phyloP scores from a whole-genome alignment of 2,888 invertebrate species.

The Ommatoiulus sabulosus region DNA sequence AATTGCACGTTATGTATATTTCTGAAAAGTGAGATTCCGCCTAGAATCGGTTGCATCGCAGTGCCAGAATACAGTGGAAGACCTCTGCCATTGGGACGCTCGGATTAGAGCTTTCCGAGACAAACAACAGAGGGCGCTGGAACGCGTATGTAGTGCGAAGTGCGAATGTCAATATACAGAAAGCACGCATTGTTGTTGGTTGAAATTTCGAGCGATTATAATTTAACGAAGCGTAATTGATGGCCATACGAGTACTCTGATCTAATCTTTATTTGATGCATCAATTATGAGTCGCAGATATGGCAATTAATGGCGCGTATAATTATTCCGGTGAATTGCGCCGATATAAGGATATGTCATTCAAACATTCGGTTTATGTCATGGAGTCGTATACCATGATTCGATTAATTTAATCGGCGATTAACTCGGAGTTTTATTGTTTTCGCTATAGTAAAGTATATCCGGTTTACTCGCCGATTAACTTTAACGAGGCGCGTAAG shows the following conservation, averaged over 20 bases:
- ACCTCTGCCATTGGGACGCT: not conserved
- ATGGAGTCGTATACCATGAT: not conserved
- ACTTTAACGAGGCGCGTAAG: not conserved
- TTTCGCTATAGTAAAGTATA: not conserved
- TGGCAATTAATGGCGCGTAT: too few species aligned
- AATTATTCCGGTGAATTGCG: not conserved
- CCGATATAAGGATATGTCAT: not conserved
- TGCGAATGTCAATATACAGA: not conserved
- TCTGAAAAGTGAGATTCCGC: constrained; percentile 23
- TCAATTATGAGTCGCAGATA: not conserved
- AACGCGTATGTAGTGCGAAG: not conserved
- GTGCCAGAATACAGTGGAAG: not conserved
- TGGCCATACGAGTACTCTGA: too few species aligned
- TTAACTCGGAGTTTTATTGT: too few species aligned
- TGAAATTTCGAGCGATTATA: too few species aligned
- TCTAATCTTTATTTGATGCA: not conserved
- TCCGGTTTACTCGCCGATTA: not conserved
- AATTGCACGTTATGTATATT: constrained; percentile 18
- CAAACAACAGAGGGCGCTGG: not conserved
- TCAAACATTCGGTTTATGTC: too few species aligned
- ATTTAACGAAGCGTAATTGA: not conserved
- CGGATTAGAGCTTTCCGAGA: not conserved
- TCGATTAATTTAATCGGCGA: not conserved
- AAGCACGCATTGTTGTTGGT: too few species aligned
- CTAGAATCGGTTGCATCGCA: not conserved